Conservation (phyloP, 2,113 vertebrate genomes). For the Noctilio leporinus region DNA sequence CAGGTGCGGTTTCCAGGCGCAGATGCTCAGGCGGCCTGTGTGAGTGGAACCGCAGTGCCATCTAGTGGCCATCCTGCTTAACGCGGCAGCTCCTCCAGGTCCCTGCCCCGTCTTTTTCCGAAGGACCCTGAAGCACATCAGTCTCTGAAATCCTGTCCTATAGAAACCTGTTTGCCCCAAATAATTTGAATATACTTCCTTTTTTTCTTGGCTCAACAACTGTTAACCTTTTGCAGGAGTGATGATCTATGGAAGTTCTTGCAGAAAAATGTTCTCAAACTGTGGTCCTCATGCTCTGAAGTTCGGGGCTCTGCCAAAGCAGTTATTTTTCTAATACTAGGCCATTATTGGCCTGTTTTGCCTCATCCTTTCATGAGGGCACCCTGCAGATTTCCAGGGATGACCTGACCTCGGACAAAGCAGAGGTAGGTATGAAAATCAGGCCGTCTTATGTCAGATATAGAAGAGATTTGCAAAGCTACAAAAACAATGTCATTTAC, state of each 20-base stretch:
- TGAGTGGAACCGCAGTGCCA: slow-evolving; percentile 35
- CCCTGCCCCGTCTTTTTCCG: not conserved
- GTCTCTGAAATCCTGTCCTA: not conserved
- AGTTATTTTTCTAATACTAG: not conserved
- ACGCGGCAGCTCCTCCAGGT: not conserved
- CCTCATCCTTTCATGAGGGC: not conserved
- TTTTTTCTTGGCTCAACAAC: not conserved
- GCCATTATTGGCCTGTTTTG: not conserved
- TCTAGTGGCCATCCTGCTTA: not conserved
- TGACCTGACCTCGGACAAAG: not conserved
- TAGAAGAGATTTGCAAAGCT: not conserved
- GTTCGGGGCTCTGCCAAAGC: not conserved
- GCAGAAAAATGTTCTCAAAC: not conserved
- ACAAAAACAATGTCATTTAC: not conserved
- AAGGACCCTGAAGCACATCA: not conserved
- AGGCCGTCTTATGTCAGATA: not conserved
- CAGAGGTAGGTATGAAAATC: not conserved
- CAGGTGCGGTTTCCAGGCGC: not conserved
- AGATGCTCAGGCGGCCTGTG: not conserved
- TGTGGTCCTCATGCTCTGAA: not conserved
- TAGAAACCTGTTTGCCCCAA: not conserved
- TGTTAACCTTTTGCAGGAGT: not conserved
- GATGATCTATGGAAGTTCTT: not conserved
- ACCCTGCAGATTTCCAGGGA: not conserved
- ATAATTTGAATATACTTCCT: not conserved